Percentiles rank a stretch among this genome's conserved stretches.
Evolutionary conservation across 1,140 invertebrate genomes (phyloP).

Genomic region (Hyphantria cunea): DNA sequence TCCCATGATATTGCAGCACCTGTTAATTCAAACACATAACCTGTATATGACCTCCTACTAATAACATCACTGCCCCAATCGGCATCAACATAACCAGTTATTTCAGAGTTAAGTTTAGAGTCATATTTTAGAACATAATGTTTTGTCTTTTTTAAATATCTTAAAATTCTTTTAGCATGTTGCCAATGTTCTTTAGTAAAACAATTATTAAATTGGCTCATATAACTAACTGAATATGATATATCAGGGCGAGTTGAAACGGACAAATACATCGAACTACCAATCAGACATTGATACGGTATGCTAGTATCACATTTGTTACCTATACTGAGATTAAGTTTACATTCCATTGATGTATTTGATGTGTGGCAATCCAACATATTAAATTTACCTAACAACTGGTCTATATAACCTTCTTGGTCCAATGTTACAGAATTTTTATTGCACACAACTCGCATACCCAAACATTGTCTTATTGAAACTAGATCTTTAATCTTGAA

Average conservation of each 20-base stretch:
- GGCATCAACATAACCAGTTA: not conserved
- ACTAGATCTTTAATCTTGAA: not conserved
- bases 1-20: not conserved
- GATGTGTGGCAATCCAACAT: no score
- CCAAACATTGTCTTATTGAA: no score
- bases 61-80: not conserved
- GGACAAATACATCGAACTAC: not conserved
- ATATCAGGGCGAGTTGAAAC: not conserved
- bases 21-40: not conserved
- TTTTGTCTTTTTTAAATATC: not conserved
- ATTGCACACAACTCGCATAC: no score
- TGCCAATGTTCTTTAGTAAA: not conserved
- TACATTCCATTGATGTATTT: no score
- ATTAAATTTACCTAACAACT: no score
- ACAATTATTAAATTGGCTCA: constrained; percentile 1
- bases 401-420: no score
- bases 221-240: not conserved
- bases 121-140: not conserved
- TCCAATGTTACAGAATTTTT: no score
- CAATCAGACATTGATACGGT: not conserved
- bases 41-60: not conserved
- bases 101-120: not conserved
- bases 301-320: no score
- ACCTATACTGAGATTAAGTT: no score
- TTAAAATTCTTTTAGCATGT: not conserved